These are phyloP conservation scores for Automeris io DNA, from an alignment of 2,888 invertebrate species.

Conservation along the genomic window DNA sequence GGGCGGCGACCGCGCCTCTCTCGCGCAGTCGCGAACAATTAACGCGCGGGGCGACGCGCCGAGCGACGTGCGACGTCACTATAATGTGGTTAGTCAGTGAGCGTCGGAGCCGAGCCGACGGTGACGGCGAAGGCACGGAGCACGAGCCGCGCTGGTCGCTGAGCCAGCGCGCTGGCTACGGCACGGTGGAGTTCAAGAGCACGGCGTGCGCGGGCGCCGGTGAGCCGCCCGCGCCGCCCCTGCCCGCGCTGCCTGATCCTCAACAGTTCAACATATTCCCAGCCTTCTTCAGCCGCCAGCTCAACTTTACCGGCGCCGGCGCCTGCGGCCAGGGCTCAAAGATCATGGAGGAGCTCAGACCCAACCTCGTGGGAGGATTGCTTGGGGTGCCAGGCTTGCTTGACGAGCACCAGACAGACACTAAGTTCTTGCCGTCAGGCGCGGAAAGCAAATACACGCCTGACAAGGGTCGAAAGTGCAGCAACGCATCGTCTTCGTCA, in stretches of 20 bases:
- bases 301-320: conserved; percentile 86
- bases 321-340: conserved; percentile 84
- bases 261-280: conserved; percentile 95
- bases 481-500: conserved; percentile 84
- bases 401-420: conserved; percentile 83
- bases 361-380: conserved; percentile 87
- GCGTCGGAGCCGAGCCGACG: conserved; percentile 78
- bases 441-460: conserved; percentile 76
- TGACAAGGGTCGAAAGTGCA: conserved; percentile 83
- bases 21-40: conserved; percentile 75
- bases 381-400: conserved; percentile 87
- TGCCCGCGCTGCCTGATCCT: conserved; percentile 79
- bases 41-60: conserved; percentile 65
- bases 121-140: conserved; percentile 65
- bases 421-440: conserved; percentile 74
- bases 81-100: conserved; percentile 82
- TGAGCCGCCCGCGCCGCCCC: conserved; percentile 72
- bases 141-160: conserved; percentile 69
- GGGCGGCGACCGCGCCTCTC: conserved; percentile 55
- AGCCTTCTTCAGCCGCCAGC: conserved; percentile 92
- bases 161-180: conserved; percentile 75
- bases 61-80: conserved; percentile 65
- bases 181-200: conserved; percentile 91
- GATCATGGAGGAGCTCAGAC: conserved; percentile 91
- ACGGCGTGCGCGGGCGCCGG: conserved; percentile 81